These are phyloP conservation scores for Nasonia vitripennis DNA, from an alignment of 1,140 invertebrate species.

Conservation along the genomic window DNA sequence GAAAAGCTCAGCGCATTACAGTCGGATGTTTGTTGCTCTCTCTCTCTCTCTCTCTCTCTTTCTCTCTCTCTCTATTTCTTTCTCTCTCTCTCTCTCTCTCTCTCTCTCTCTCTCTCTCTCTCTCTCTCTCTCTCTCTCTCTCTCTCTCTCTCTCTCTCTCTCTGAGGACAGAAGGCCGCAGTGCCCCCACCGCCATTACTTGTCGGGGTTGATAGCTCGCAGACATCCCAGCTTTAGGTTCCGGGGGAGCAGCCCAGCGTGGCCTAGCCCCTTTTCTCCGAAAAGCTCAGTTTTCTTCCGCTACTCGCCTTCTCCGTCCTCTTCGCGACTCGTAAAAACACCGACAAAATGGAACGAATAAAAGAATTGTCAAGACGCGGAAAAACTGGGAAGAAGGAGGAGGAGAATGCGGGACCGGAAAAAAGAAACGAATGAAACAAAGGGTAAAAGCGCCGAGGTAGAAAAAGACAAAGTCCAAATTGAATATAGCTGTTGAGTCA, in stretches of 20 bases:
- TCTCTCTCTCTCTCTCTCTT: constrained; percentile 57
- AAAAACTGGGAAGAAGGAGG: constrained; percentile 8
- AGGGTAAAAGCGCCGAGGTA: constrained; percentile 37
- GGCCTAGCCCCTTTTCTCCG: constrained; percentile 5
- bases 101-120: constrained; percentile 52
- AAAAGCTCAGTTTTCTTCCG: constrained; percentile 39
- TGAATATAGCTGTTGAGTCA: constrained; percentile 51
- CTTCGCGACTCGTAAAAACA: constrained; percentile 18
- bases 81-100: constrained; percentile 52
- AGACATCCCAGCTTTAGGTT: constrained; percentile 51
- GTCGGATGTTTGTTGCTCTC: constrained; percentile 63
- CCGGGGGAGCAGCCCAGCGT: not conserved
- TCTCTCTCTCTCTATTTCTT: constrained; percentile 47
- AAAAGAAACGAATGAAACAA: constrained; percentile 14
- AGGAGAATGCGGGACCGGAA: not conserved
- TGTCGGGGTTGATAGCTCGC: constrained; percentile 59
- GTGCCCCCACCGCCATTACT: constrained; percentile 58
- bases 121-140: constrained; percentile 52
- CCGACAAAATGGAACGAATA: constrained; percentile 31
- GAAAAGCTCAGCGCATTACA: constrained; percentile 54
- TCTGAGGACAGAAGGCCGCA: constrained; percentile 30
- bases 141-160: constrained; percentile 55
- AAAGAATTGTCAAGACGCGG: constrained; percentile 1
- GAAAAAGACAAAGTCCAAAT: constrained; percentile 49
- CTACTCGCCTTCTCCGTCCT: not conserved